Evolutionary conservation across 2,113 vertebrate genomes (phyloP).

Genomic region (Syrmaticus mikado): DNA sequence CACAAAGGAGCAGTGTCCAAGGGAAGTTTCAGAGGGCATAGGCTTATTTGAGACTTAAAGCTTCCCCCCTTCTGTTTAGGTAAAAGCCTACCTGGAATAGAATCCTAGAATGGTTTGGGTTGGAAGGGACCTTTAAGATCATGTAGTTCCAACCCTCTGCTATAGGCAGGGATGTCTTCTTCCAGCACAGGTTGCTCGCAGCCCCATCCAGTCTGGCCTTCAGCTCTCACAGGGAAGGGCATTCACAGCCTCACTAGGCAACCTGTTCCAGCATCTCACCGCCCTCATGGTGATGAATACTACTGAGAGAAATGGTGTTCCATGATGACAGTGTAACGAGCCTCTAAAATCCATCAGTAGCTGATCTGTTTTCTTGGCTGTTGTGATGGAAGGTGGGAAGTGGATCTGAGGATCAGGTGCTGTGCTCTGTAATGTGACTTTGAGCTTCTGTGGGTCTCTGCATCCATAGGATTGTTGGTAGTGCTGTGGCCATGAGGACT

Average conservation of each 20-base stretch:
- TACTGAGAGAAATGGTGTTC: background rate
- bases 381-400: background rate
- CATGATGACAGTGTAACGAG: background rate
- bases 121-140: too few species aligned
- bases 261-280: too few species aligned
- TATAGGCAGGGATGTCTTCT: too few species aligned
- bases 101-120: too few species aligned
- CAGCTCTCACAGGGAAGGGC: too few species aligned
- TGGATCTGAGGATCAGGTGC: background rate
- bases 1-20: background rate
- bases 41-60: background rate
- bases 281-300: too few species aligned
- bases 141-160: too few species aligned
- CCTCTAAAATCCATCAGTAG: background rate
- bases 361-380: background rate
- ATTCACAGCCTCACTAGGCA: too few species aligned
- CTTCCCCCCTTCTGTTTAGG: background rate
- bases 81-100: background rate
- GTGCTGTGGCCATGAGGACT: background rate
- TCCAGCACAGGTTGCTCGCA: too few species aligned
- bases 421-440: background rate
- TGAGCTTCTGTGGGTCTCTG: background rate
- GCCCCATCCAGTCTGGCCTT: too few species aligned
- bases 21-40: background rate
- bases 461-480: background rate